A percentile compares a stretch with the other conserved stretches of the same genome.
phyloP scores from a whole-genome alignment of 1,140 invertebrate species.

The Triops longicaudatus region DNA sequence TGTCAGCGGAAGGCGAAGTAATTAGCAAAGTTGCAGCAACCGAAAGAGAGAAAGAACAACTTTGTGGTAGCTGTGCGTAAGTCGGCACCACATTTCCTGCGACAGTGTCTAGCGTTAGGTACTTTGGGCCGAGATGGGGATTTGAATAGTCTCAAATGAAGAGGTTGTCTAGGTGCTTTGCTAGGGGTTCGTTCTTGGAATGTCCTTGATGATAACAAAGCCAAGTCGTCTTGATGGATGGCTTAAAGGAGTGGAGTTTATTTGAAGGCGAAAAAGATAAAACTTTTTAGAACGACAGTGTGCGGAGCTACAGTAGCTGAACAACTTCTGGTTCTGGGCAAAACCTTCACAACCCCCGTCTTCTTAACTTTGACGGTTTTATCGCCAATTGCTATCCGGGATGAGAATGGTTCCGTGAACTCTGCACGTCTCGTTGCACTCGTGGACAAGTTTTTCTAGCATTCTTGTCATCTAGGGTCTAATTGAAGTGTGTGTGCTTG shows the following conservation, averaged over 20 bases:
- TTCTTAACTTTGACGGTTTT: no score
- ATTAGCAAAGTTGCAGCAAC: not conserved
- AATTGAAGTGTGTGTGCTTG: not conserved
- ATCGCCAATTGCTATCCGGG: no score
- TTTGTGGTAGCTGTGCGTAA: no score
- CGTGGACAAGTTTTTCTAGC: not conserved
- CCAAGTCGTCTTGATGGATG: not conserved
- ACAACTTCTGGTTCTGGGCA: no score
- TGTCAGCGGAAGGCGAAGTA: conserved; percentile 1
- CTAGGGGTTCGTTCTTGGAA: not conserved
- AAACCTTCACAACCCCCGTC: no score
- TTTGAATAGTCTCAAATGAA: not conserved
- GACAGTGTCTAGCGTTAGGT: no score
- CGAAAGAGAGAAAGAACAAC: not conserved
- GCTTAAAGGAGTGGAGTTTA: not conserved
- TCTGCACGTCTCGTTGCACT: no score
- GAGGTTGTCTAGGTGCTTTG: not conserved
- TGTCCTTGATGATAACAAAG: conserved; percentile 11
- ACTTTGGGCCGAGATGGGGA: not conserved
- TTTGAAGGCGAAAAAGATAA: not conserved
- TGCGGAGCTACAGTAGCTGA: not conserved
- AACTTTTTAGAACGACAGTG: not conserved
- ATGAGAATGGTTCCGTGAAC: no score
- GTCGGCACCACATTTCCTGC: no score
- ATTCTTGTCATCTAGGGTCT: not conserved